Base-by-base conservation (phyloP, 2,113 vertebrate species). In the Sturnus vulgaris region DNA sequence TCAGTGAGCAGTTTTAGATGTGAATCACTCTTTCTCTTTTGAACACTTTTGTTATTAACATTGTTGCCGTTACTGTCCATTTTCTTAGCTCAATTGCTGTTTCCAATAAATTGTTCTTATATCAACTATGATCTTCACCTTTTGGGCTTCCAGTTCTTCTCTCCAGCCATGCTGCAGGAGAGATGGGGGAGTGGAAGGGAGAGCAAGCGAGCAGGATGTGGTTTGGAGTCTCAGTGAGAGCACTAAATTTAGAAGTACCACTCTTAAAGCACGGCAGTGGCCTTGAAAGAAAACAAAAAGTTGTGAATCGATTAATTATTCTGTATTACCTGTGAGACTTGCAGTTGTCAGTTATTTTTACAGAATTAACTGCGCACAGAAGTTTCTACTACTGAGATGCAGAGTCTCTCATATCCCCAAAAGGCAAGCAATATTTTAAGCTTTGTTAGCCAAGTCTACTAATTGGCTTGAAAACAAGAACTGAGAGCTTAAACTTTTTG, bases 391-490 rank as follows among this genome's bases (percentile, higher is more conserved):
- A 39, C 2, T 16, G 39, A 90, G 55, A 69, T 33, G 12, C 20
- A 63, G 49, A 79, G 9, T 19, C 80, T 30, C 31, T 81, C 55
- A 39, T 21, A 56, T 56, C 16, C 46, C n/a, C 21, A 3, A 31
- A 80, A 53, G 53, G n/a, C 27, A 94, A 88, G 46, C 12, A 0
- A 2, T 61, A 71, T 61, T 86, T 78, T 57, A 72, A 46, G 27
- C 63, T 92, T 94, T 22, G 15, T 75, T 80, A 94, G 46, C 75
- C 40, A 86, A 81, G 39, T 42, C 63, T 35, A 63, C 80, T 81
- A 93, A 90, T 9, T 92, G 59, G 91, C 64, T 86, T 81, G 81
- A 91, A 92, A 92, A 84, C 30, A 78, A 77, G 60, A 83, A 83
- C 52, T 13, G 31, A 78, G 83, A 73, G 39, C 52, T 65, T 75